Evolutionary conservation across 2,113 vertebrate species (phyloP).

Genomic region (Scortum barcoo): DNA sequence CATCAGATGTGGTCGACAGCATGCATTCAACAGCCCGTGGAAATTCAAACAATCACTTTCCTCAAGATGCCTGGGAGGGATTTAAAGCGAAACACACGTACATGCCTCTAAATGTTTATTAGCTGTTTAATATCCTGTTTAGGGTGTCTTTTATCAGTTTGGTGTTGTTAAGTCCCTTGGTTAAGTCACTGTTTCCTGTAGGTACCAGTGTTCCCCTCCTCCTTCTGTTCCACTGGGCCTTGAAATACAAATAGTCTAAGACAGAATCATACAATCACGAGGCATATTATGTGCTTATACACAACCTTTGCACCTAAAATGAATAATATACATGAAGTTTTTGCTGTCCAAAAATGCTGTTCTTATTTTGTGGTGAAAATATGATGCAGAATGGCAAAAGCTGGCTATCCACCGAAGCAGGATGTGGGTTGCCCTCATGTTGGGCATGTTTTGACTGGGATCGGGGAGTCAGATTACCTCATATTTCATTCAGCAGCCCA

Average conservation of each 20-base stretch:
- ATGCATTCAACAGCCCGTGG: constrained; percentile 44
- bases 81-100: constrained; percentile 72
- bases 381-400: neutral
- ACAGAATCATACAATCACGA: neutral
- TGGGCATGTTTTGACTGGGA: constrained; percentile 71
- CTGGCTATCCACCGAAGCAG: constrained; percentile 31
- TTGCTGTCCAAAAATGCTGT: neutral
- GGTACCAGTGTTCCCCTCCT: constrained; percentile 34
- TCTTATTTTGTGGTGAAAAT: constrained; percentile 11
- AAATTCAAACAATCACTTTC: constrained; percentile 68
- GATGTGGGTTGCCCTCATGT: constrained; percentile 55
- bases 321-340: neutral
- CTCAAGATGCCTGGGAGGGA: constrained; percentile 66
- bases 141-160: constrained; percentile 75
- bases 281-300: neutral
- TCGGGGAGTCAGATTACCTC: constrained; percentile 70
- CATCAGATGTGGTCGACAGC: constrained; percentile 67
- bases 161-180: constrained; percentile 61
- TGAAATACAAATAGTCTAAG: neutral
- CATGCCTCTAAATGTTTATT: constrained; percentile 81
- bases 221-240: constrained; percentile 3
- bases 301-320: neutral
- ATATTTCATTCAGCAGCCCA: constrained; percentile 74
- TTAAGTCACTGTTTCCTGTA: constrained; percentile 62
- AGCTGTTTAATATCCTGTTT: constrained; percentile 86